phyloP scores from a whole-genome alignment of 1,140 invertebrate species.

The Procambarus clarkii region DNA sequence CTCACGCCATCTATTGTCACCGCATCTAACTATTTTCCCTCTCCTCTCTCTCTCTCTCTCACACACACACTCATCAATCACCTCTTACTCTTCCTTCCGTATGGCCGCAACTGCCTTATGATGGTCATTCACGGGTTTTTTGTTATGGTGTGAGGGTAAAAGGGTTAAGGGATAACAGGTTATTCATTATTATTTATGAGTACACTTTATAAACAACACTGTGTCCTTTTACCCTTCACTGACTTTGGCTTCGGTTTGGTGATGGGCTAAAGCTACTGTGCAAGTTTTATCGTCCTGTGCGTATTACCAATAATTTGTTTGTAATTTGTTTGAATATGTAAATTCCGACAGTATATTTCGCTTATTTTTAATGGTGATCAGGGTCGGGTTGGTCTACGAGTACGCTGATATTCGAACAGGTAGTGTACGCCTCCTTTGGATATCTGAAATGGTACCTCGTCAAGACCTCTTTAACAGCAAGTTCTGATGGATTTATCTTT shows the following conservation, averaged over 20 bases:
- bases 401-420: background rate
- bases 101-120: no score
- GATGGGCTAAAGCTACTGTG: background rate
- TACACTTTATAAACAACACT: constrained; percentile 32
- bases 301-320: background rate
- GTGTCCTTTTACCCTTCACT: background rate
- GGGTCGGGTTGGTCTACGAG: no score
- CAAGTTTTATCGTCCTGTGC: background rate
- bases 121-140: background rate
- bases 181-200: background rate
- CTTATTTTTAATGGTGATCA: background rate
- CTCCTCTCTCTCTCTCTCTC: background rate
- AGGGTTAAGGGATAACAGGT: background rate
- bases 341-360: background rate
- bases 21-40: background rate
- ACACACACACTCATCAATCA: no score
- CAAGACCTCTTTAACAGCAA: background rate
- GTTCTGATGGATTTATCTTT: constrained; percentile 20
- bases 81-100: no score
- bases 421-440: constrained; percentile 19
- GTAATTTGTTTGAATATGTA: no score
- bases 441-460: background rate
- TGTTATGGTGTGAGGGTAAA: background rate
- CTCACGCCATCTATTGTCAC: background rate
- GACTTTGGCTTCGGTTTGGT: background rate